Conservation (phyloP, 2,888 invertebrate genomes). For the Stenchaetothrips biformis region DNA sequence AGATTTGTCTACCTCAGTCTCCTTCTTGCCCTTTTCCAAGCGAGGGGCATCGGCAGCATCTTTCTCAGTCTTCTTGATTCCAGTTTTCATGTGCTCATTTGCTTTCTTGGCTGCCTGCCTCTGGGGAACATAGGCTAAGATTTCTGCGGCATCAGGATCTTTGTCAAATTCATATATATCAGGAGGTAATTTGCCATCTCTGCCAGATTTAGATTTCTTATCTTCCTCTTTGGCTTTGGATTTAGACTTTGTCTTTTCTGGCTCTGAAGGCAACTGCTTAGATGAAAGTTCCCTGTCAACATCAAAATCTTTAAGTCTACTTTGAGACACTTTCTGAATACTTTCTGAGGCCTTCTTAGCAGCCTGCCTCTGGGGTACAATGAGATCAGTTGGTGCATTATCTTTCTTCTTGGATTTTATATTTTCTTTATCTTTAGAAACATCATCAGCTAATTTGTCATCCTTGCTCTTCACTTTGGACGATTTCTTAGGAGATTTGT, state of each 20-base stretch:
- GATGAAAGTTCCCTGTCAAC: conserved; percentile 34
- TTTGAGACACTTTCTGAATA: conserved; percentile 54
- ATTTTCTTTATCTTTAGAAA: conserved; percentile 51
- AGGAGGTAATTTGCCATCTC: conserved; percentile 41
- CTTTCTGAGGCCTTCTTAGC: conserved; percentile 88
- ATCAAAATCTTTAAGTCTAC: conserved; percentile 37
- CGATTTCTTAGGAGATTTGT: conserved; percentile 47
- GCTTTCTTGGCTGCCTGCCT: conserved; percentile 88
- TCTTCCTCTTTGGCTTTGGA: conserved; percentile 51
- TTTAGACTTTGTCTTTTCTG: conserved; percentile 32
- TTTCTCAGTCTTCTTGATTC: conserved; percentile 49
- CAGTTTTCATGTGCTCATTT: conserved; percentile 82
- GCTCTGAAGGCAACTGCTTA: conserved; percentile 32
- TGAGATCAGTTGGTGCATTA: conserved; percentile 66
- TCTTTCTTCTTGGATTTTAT: conserved; percentile 43
- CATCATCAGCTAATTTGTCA: conserved; percentile 47
- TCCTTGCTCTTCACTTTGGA: conserved; percentile 48
- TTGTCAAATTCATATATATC: conserved; percentile 58
- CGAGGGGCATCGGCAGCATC: not conserved
- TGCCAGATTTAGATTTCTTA: conserved; percentile 36
- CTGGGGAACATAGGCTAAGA: conserved; percentile 80
- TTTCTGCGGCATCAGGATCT: conserved; percentile 54
- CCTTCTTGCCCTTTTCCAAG: conserved; percentile 36
- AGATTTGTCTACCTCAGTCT: conserved; percentile 37
- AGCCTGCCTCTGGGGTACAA: conserved; percentile 84